phyloP scores from a whole-genome alignment of 1,140 invertebrate species.

The Oedothorax gibbosus region DNA sequence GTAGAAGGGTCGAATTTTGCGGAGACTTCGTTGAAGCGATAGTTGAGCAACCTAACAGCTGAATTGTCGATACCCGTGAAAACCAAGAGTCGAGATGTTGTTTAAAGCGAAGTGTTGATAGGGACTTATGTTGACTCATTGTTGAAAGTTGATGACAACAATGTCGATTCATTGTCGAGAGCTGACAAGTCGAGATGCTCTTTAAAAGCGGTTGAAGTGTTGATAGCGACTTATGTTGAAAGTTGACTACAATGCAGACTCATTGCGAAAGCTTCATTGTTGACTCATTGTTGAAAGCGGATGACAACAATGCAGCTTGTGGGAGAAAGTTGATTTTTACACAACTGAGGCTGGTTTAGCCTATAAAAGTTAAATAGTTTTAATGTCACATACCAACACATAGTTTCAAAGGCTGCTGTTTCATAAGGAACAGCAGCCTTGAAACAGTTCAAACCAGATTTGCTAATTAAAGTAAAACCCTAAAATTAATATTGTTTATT shows the following conservation, averaged over 20 bases:
- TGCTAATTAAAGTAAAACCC: not conserved
- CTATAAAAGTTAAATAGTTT: slow-evolving; percentile 62
- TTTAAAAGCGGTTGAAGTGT: too few species aligned
- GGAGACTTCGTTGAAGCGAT: slow-evolving; percentile 33
- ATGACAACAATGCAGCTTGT: slow-evolving; percentile 59
- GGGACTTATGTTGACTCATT: slow-evolving; percentile 43
- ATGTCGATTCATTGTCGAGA: slow-evolving; percentile 27
- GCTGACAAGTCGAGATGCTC: too few species aligned
- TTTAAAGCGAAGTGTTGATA: slow-evolving; percentile 19
- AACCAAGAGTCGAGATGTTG: slow-evolving; percentile 45
- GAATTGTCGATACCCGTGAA: slow-evolving; percentile 46
- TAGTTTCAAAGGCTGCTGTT: slow-evolving; percentile 4
- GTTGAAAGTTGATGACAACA: slow-evolving; percentile 56
- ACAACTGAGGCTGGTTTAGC: slow-evolving; percentile 55
- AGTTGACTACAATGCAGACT: too few species aligned
- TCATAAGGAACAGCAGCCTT: slow-evolving; percentile 3
- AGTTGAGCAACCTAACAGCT: slow-evolving; percentile 41
- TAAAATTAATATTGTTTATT: not conserved
- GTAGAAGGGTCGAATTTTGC: slow-evolving; percentile 40
- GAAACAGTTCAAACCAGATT: slow-evolving; percentile 13
- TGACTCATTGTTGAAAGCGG: slow-evolving; percentile 57
- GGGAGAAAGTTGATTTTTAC: slow-evolving; percentile 55
- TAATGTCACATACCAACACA: slow-evolving; percentile 49
- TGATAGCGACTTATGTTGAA: too few species aligned
- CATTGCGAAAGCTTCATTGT: not conserved